A percentile compares a stretch with the other conserved stretches of the same genome.
Conservation (phyloP, 1,140 invertebrate genomes). For the Dolichoris vasculosae region DNA sequence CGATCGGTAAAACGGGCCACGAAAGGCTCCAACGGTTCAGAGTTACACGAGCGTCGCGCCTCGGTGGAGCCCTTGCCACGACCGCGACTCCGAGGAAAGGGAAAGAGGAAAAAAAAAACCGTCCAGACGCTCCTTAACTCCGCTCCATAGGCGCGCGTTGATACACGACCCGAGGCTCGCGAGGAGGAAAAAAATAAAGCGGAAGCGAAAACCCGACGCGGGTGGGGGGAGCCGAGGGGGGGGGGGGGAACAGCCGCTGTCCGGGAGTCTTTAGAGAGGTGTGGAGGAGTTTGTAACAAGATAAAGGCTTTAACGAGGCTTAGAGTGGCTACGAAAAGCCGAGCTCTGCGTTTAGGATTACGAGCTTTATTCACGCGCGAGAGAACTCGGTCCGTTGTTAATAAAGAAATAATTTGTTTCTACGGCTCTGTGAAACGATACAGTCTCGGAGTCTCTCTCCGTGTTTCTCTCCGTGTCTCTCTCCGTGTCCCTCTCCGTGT, state of each 20-base stretch:
- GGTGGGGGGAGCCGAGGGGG: background rate
- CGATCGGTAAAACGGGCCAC: background rate
- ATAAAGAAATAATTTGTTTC: slow-evolving; percentile 48
- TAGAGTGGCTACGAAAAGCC: slow-evolving; percentile 42
- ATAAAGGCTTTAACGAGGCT: slow-evolving; percentile 52
- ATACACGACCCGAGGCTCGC: background rate
- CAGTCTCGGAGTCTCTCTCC: background rate
- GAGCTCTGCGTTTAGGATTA: slow-evolving; percentile 25
- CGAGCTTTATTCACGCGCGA: background rate
- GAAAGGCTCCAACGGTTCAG: background rate
- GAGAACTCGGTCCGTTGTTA: background rate
- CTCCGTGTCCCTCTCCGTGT: no score
- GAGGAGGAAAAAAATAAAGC: background rate
- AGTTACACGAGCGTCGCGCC: background rate
- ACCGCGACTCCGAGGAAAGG: background rate
- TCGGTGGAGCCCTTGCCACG: background rate
- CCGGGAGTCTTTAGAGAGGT: slow-evolving; percentile 15
- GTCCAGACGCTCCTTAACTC: background rate
- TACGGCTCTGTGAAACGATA: background rate
- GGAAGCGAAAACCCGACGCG: no score
- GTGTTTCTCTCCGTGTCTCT: no score
- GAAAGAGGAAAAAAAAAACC: background rate
- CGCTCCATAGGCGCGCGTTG: background rate
- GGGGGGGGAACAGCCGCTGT: background rate
- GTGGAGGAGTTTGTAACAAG: slow-evolving; percentile 37